Conservation (phyloP, 2,797 vertebrate species). For the Neosilurus hyrtlii region DNA sequence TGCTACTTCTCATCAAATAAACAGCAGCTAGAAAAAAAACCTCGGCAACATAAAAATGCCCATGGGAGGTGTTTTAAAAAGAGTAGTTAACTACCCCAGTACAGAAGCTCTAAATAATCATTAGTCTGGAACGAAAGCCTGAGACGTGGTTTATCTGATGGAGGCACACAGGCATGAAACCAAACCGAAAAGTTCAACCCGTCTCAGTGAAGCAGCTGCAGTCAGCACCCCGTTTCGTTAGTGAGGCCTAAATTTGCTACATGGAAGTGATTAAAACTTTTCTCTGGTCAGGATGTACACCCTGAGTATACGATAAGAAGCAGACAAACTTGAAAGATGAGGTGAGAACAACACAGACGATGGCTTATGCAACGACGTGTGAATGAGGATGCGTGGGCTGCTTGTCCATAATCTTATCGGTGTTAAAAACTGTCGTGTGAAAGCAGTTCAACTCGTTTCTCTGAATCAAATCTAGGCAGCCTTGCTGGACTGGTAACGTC, state of each 20-base stretch:
- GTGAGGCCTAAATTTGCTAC: background rate
- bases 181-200: background rate
- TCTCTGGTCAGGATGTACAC: background rate
- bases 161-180: background rate
- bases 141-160: background rate
- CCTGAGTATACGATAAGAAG: constrained; percentile 4
- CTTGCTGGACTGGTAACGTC: constrained; percentile 2
- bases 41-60: background rate
- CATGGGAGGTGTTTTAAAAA: background rate
- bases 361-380: constrained; percentile 10
- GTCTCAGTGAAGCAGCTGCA: background rate
- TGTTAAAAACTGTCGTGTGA: constrained; percentile 16
- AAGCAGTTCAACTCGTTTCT: constrained; percentile 40
- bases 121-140: background rate
- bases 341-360: constrained; percentile 19
- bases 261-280: background rate
- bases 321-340: constrained; percentile 58
- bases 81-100: background rate
- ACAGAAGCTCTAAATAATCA: constrained; percentile 13
- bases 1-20: background rate
- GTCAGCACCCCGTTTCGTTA: background rate
- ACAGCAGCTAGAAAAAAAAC: background rate
- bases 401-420: constrained; percentile 13
- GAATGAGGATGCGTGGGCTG: constrained; percentile 8
- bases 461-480: constrained; percentile 39